These are phyloP conservation scores for Tarsius wallacei DNA, from an alignment of 2,797 vertebrate genomes.

Conservation along the genomic window DNA sequence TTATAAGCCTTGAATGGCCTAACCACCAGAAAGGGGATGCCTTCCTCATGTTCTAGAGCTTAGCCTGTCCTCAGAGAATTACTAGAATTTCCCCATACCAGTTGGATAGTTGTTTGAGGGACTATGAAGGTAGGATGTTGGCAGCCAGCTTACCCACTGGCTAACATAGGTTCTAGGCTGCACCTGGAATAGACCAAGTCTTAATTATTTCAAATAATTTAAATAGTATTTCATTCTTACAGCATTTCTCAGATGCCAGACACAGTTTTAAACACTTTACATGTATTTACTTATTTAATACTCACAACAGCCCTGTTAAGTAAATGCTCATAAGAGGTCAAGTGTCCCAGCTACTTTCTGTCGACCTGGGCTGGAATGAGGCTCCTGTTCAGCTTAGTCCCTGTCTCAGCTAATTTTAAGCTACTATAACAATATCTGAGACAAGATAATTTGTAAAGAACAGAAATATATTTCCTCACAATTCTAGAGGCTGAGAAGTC, in stretches of 20 bases:
- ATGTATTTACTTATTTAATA: neutral
- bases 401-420: neutral
- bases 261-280: neutral
- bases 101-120: neutral
- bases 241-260: neutral
- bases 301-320: neutral
- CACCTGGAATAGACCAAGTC: neutral
- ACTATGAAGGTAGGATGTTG: neutral
- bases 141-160: neutral
- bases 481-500: neutral
- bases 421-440: neutral
- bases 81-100: neutral
- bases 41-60: neutral
- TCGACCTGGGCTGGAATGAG: constrained; percentile 1
- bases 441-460: neutral
- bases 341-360: neutral
- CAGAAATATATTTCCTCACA: neutral
- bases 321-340: neutral
- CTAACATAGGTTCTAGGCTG: neutral
- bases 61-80: neutral
- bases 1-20: neutral
- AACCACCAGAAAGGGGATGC: neutral
- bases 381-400: neutral
- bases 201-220: constrained; percentile 14
- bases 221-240: neutral